Base-by-base conservation (phyloP, 1,140 invertebrate species). In the Mycetomoellerius zeteki region DNA sequence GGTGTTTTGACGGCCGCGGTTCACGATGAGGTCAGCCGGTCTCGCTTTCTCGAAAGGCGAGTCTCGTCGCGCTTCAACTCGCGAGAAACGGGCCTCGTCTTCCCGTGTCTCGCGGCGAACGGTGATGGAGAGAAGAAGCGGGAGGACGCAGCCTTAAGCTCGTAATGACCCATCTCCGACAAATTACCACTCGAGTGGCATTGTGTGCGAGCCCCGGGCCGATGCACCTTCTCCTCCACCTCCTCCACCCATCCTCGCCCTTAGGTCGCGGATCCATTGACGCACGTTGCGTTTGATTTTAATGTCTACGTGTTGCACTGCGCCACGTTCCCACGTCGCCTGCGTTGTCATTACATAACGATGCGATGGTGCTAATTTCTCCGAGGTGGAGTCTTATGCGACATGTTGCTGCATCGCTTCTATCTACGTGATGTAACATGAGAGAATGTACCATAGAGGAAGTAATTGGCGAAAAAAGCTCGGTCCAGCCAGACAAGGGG, bases 161-260 rank as follows among this genome's bases (percentile, higher is more conserved):
- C 82, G 82, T 87, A 86, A 87, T 89, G 89, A 91, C 85, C 85
- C 86, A 88, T 89, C 81, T 88, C 73, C 86, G 75, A 86, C 91
- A 91, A 92, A 91, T 90, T 90, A 90, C 91, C 89, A 92, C 91
- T 89, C 91, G 89, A 90, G 82, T 91, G 89, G 89, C 85, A 91
- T 90, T 91, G 87, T 91, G 86, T 81, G 76, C 86, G 85, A 88
- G 88, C 56, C 75, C 71, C 52, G 73, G 58, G 33, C 64, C 71
- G 58, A 67, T 75, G 69, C 27, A n/a, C 50, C 30, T 60, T 43
- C 67, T 85, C 71, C 43, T 54, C 27, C 24, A 19, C 33, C 27
- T 60, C 47, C 33, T 47, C 21, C 54, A 19, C 33, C 52, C 62
- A 71, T 52, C 50, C n/a, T 82, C 73, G 62, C 62, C 60, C 82